Conservation (phyloP, 2,113 vertebrate species). For the Regulus satrapa region DNA sequence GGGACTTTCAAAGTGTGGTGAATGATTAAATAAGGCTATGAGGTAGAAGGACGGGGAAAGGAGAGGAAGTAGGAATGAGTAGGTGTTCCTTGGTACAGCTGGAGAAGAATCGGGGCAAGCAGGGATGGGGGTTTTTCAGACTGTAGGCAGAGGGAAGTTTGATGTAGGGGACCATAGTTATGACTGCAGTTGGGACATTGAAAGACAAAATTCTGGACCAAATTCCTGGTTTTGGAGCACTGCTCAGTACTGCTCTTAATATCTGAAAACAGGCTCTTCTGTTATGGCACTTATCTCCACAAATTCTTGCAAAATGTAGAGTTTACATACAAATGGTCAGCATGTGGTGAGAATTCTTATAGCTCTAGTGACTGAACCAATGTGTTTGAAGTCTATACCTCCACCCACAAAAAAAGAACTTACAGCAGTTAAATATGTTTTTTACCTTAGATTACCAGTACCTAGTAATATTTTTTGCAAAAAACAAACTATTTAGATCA, state of each 20-base stretch:
- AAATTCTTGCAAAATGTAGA: neutral
- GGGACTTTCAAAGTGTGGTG: neutral
- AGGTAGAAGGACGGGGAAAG: neutral
- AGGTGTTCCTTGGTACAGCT: neutral
- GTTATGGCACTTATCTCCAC: neutral
- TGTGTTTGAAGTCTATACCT: neutral
- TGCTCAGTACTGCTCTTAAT: neutral
- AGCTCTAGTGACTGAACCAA: neutral
- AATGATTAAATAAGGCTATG: neutral
- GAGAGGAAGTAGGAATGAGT: neutral
- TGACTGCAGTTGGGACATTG: neutral
- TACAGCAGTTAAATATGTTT: neutral
- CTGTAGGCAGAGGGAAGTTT: neutral
- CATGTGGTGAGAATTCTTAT: neutral
- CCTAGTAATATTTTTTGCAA: neutral
- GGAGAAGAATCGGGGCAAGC: neutral
- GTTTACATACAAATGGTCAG: neutral
- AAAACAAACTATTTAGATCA: neutral
- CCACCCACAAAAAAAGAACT: neutral
- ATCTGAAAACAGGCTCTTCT: neutral
- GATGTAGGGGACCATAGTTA: neutral
- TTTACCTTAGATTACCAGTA: neutral
- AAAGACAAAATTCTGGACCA: neutral
- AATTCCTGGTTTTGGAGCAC: neutral
- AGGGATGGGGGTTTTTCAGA: neutral